Conservation (phyloP, 64 coral and sea anemone genomes). For the Acropora yongei region DNA sequence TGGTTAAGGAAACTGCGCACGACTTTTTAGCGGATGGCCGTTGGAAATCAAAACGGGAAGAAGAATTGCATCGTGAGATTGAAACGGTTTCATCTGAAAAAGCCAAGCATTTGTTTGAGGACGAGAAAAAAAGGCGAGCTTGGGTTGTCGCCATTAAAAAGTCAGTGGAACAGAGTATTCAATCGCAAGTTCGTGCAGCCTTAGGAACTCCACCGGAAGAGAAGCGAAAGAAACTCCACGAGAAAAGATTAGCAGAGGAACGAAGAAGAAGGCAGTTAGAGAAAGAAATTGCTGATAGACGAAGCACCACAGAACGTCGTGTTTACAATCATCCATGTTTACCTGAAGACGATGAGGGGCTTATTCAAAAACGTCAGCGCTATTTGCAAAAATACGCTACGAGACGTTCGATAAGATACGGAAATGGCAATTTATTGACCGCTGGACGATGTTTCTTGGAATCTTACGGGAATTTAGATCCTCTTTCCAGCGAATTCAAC, state of each 20-base stretch:
- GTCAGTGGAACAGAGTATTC: constrained; percentile 89
- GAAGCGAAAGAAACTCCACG: constrained; percentile 65
- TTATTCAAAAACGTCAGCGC: constrained; percentile 67
- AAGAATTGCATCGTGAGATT: constrained; percentile 65
- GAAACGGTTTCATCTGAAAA: constrained; percentile 79
- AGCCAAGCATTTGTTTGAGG: constrained; percentile 79
- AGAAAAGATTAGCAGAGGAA: constrained; percentile 69
- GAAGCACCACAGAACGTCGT: constrained; percentile 19
- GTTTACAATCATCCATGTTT: constrained; percentile 45
- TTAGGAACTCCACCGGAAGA: constrained; percentile 79
- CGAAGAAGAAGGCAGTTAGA: constrained; percentile 38
- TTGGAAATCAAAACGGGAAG: constrained; percentile 51
- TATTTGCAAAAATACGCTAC: constrained; percentile 59
- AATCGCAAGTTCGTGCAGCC: constrained; percentile 71
- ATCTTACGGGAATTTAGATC: constrained; percentile 48
- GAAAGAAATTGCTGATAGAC: constrained; percentile 24
- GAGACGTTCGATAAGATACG: constrained; percentile 45
- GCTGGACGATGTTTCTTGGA: neutral
- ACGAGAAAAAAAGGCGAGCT: constrained; percentile 63
- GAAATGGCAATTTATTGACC: neutral
- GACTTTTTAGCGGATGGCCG: constrained; percentile 30
- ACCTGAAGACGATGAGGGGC: constrained; percentile 28
- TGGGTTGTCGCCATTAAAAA: constrained; percentile 80
- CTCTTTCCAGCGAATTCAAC: constrained; percentile 65
- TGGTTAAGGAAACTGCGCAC: constrained; percentile 15